Evolutionary conservation across 2,888 invertebrate genomes (phyloP).

Genomic region (Cecidostiba fungosa): DNA sequence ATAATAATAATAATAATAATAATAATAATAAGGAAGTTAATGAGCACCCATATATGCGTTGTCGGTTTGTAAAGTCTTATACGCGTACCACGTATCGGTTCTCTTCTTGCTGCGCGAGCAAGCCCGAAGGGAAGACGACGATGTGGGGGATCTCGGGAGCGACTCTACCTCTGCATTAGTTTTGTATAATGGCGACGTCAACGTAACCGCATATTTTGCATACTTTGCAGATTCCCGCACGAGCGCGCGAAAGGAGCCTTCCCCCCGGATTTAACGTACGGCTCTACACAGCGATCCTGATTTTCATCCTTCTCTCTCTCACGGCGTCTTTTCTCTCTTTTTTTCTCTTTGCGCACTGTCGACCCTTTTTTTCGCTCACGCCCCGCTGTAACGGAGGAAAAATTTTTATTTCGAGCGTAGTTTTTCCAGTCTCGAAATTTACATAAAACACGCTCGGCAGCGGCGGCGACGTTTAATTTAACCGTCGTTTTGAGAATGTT

Average conservation of each 20-base stretch:
- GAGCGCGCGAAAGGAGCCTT: constrained; percentile 43
- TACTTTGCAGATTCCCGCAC: constrained; percentile 58
- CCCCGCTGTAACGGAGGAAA: neutral
- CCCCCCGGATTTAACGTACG: constrained; percentile 57
- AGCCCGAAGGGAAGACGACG: constrained; percentile 13
- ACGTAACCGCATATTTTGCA: constrained; percentile 63
- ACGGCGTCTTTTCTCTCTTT: neutral
- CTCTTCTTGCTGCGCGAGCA: neutral
- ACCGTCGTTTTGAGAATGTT: neutral
- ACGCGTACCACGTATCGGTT: neutral
- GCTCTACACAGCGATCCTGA: constrained; percentile 41
- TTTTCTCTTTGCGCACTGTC: neutral
- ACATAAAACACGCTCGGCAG: neutral
- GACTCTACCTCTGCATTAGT: constrained; percentile 64
- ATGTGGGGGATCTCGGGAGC: constrained; percentile 32
- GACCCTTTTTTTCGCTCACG: neutral
- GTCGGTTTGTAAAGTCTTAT: neutral
- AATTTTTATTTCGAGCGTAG: neutral
- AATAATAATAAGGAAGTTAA: neutral
- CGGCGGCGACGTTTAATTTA: neutral
- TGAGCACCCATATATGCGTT: neutral
- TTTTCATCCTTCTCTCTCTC: constrained; percentile 44
- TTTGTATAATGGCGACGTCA: constrained; percentile 60
- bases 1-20: neutral
- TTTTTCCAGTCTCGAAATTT: constrained; percentile 17